phyloP scores from a whole-genome alignment of 2,797 vertebrate genomes.

The Enteromius unitaeniatus region DNA sequence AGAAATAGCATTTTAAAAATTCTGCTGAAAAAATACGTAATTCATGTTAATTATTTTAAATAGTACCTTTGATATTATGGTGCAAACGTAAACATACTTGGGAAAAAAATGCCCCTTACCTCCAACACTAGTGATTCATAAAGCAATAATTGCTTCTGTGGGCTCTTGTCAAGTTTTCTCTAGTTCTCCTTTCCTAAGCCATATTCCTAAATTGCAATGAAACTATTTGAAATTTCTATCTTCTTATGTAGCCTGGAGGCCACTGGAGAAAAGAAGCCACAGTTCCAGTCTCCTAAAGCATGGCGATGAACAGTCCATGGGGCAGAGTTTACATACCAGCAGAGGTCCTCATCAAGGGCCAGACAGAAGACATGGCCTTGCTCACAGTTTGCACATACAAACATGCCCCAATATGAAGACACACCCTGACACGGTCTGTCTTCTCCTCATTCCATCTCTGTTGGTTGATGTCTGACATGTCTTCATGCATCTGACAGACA shows the following conservation, averaged over 20 bases:
- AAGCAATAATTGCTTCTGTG: background rate
- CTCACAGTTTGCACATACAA: slow-evolving; percentile 26
- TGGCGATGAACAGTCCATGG: background rate
- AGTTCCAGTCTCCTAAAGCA: background rate
- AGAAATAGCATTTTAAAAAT: background rate
- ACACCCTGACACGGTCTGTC: slow-evolving; percentile 49
- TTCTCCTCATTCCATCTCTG: slow-evolving; percentile 54
- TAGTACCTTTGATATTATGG: background rate
- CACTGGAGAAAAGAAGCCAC: slow-evolving; percentile 6
- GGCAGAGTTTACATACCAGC: slow-evolving; percentile 32
- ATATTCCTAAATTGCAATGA: background rate
- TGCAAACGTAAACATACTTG: background rate
- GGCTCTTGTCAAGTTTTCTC: background rate
- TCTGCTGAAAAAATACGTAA: background rate
- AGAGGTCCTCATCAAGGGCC: slow-evolving; percentile 39
- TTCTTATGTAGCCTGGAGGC: background rate
- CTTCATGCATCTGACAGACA: background rate
- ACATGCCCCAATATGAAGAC: slow-evolving; percentile 34
- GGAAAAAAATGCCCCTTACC: too few species aligned
- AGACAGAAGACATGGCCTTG: slow-evolving; percentile 34
- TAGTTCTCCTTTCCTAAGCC: background rate
- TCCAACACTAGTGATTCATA: background rate
- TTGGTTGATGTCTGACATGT: slow-evolving; percentile 7
- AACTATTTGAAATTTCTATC: slow-evolving; percentile 24
- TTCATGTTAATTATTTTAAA: background rate